Percentiles rank a stretch among this genome's conserved stretches.
Conservation (phyloP, 2,113 vertebrate species). For the Microcebus tavaratra region DNA sequence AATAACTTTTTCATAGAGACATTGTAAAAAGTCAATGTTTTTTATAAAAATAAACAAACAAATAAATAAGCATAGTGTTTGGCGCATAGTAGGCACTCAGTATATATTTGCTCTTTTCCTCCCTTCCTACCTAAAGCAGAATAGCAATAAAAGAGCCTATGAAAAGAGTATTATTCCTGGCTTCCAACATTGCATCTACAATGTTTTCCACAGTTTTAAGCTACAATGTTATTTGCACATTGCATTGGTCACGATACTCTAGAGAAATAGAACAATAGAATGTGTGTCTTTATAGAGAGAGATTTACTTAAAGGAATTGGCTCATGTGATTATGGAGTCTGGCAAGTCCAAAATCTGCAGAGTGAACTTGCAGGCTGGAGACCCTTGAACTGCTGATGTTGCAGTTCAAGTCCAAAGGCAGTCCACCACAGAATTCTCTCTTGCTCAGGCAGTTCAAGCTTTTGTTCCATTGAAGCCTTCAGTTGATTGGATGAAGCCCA, state of each 20-base stretch:
- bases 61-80: background rate
- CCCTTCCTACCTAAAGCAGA: background rate
- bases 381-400: background rate
- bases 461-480: background rate
- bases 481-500: background rate
- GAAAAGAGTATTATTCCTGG: background rate
- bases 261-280: background rate
- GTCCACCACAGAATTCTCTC: background rate
- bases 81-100: background rate
- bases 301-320: background rate
- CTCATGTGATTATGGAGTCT: background rate
- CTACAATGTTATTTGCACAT: background rate
- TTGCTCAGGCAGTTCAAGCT: background rate
- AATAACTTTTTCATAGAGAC: background rate
- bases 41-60: background rate
- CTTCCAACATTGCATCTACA: background rate
- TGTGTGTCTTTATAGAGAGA: background rate
- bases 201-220: background rate
- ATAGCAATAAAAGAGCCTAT: background rate
- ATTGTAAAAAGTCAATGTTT: background rate
- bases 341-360: background rate
- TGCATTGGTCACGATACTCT: background rate
- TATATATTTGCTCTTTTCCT: background rate
- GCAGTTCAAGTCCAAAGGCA: background rate
- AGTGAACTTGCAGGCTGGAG: background rate